Evolutionary conservation across 2,797 vertebrate species (phyloP), one percentile per base, ranked within the genome.

Genomic region (Enteromius fasciolatus): DNA sequence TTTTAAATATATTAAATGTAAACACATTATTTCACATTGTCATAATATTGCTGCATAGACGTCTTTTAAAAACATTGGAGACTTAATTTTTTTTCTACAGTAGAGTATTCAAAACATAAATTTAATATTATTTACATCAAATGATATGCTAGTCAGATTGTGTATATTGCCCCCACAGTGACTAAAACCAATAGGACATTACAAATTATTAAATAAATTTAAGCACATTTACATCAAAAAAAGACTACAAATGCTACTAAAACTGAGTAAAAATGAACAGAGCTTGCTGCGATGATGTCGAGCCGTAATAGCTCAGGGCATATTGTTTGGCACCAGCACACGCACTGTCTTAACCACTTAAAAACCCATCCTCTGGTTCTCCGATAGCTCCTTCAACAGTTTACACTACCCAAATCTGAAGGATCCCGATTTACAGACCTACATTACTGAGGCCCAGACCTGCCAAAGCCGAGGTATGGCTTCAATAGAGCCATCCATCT

Each of bases 401-500:
- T 90, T 89, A 87, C 80, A 84, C 85, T 83, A 90, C 89, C 88
- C 89, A 93, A 23, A 72, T 91, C 90, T 90, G 88, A 85, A 89
- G 80, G 86, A 88, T 88, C 85, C 86, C 91, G 90, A 88, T 92
- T 91, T 91, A 90, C 89, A 90, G 90, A 92, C 91, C 88, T 93
- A 94, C 91, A 93, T 93, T 92, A 93, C 90, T 68, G 69, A 87
- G 91, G 90, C 86, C 83, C 87, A 87, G 92, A 94, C 95, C 95
- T 95, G 96, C 96, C 95, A 96, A 93, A 93, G 93, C 94, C 89
- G 90, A 94, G 94, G 95, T 95, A 95, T 97, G 95, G 95, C 93
- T 97, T 97, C 94, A 95, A 97, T 97, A 95, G 90, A 95, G 92
- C 88, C 90, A 92, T 90, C 96, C 97, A 98, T 99, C 96, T 98